Base-by-base conservation (phyloP, 2,888 invertebrate species). In the Ecdyonurus torrentis region DNA sequence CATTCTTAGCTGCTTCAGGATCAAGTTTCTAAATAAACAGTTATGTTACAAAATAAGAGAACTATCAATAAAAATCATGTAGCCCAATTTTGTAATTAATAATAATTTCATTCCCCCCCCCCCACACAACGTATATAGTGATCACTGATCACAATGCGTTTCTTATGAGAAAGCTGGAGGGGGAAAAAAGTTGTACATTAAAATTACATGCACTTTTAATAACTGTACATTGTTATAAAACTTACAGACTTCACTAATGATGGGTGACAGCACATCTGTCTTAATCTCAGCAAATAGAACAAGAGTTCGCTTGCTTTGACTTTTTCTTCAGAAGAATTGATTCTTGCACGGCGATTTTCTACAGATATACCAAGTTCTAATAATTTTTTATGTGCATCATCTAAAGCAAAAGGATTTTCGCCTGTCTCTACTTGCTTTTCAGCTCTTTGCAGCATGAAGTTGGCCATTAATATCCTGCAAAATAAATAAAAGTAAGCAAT, bases 191-290 rank as follows among this genome's bases (percentile, higher is more conserved):
- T n/a, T n/a, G n/a, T n/a, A n/a, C n/a, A n/a, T n/a, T n/a, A n/a
- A n/a, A n/a, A n/a, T n/a, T n/a, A n/a, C n/a, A n/a, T n/a, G n/a
- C n/a, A n/a, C n/a, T n/a, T n/a, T n/a, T n/a, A n/a, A n/a, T n/a
- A n/a, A n/a, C n/a, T n/a, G n/a, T n/a, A n/a, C n/a, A n/a, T n/a
- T n/a, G n/a, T 5, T 37, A 15, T 5, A 37, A 15, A 52, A 73
- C 76, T 74, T 73, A 84, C 83, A 64, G 80, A 72, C 69, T 82
- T 81, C 68, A 94, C 89, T 19, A 97, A 79, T 0, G 86, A 85
- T 25, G 94, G 88, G 77, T 96, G 95, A 71, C 91, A 89, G 72
- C 91, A 91, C 64, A 91, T 84, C 73, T 98, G 96, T 1, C 96
- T 80, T 64, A 97, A 75, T 15, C 96, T 81, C 63, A 96, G 75